Percentiles rank a stretch among this genome's conserved stretches.
Evolutionary conservation across 2,797 vertebrate species (phyloP).

Genomic region (Margarornis squamiger): DNA sequence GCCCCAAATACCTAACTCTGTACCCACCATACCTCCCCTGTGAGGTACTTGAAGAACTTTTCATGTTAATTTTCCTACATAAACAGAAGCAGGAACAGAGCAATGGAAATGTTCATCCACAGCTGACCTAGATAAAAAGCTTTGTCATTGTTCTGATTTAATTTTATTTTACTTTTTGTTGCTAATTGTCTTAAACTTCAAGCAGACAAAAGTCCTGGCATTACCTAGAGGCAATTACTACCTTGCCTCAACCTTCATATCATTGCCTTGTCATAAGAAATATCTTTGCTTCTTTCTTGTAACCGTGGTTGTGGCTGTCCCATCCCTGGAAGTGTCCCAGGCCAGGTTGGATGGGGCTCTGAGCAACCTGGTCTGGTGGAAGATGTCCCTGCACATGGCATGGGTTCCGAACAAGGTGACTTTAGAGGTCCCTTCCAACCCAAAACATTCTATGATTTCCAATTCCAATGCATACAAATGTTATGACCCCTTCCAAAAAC

Average conservation of each 20-base stretch:
- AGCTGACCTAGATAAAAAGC: background rate
- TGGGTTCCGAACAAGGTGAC: background rate
- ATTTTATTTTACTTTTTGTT: background rate
- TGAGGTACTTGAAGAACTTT: background rate
- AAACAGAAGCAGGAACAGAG: background rate
- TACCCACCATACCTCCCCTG: background rate
- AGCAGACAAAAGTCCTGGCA: background rate
- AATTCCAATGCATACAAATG: background rate
- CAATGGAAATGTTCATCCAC: background rate
- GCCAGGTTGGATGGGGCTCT: background rate
- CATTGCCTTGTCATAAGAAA: background rate
- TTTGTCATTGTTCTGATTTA: background rate
- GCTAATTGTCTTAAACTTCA: background rate
- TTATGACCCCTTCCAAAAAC: background rate
- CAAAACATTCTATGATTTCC: background rate
- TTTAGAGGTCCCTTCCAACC: background rate
- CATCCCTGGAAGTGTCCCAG: background rate
- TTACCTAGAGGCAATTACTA: background rate
- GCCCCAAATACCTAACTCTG: background rate
- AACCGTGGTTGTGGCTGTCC: background rate
- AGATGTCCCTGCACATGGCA: background rate
- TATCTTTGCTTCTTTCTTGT: background rate
- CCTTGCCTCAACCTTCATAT: background rate
- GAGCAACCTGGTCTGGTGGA: background rate
- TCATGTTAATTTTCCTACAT: background rate